phyloP scores from a whole-genome alignment of 2,888 invertebrate genomes.

The Meiosimyza decipiens region DNA sequence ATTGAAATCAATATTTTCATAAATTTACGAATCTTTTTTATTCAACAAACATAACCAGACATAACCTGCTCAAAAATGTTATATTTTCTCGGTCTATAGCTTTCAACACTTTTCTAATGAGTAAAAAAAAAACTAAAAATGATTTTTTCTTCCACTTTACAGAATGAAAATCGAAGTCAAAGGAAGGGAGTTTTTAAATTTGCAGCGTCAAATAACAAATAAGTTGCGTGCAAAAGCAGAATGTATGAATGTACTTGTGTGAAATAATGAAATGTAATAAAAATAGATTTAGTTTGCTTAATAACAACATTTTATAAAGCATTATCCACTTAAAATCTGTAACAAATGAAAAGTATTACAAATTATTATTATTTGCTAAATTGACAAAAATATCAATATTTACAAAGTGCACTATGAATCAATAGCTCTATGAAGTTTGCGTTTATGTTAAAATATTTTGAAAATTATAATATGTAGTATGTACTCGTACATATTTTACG shows the following conservation, averaged over 20 bases:
- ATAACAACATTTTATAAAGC: background rate
- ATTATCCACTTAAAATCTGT: background rate
- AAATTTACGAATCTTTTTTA: too few species aligned
- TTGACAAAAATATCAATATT: constrained; percentile 1
- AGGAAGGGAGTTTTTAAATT: constrained; percentile 66
- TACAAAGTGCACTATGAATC: background rate
- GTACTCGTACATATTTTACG: background rate
- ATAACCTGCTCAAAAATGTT: too few species aligned
- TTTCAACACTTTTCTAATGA: background rate
- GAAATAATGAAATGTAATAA: too few species aligned
- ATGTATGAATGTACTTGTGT: background rate
- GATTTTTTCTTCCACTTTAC: constrained; percentile 38
- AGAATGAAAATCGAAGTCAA: constrained; percentile 66
- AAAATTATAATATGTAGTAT: constrained; percentile 9
- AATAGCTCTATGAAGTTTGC: background rate
- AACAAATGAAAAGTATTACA: constrained; percentile 30
- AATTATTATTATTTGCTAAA: constrained; percentile 15
- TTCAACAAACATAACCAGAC: too few species aligned
- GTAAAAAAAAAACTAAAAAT: background rate
- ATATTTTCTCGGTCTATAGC: too few species aligned
- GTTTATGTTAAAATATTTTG: constrained; percentile 17
- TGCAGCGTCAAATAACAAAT: constrained; percentile 59
- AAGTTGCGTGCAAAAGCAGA: constrained; percentile 25
- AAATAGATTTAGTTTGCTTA: background rate
- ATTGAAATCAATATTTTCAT: too few species aligned